These are phyloP conservation scores for Paramuricea clavata DNA, from an alignment of 92 coral and sea anemone species.

Conservation along the genomic window DNA sequence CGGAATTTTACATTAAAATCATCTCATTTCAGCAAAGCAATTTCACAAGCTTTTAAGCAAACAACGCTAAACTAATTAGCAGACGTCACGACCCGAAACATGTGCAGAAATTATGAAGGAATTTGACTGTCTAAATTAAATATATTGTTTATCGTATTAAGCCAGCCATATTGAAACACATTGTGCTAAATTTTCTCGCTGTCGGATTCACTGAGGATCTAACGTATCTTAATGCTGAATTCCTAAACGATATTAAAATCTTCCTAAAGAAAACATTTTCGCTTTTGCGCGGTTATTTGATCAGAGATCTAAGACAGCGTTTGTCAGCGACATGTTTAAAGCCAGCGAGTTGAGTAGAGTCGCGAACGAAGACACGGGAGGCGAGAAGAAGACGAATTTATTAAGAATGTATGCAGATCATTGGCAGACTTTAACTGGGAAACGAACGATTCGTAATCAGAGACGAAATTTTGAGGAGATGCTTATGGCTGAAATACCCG, in stretches of 20 bases:
- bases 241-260: background rate
- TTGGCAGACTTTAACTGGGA: constrained; percentile 48
- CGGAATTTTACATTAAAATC: background rate
- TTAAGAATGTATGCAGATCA: constrained; percentile 43
- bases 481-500: constrained; percentile 45
- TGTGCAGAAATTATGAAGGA: background rate
- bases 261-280: background rate
- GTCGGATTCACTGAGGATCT: background rate
- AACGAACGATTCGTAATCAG: constrained; percentile 33
- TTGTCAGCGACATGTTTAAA: constrained; percentile 24
- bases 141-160: background rate
- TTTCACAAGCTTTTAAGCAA: background rate
- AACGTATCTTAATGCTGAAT: background rate
- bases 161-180: background rate
- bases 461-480: constrained; percentile 41
- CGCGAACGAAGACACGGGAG: background rate
- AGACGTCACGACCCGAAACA: background rate
- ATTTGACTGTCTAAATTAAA: background rate
- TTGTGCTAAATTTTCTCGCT: background rate
- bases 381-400: background rate
- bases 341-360: background rate
- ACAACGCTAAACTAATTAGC: constrained; percentile 23
- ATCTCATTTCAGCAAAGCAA: background rate
- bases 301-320: background rate
- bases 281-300: background rate